Evolutionary conservation across 2,797 vertebrate species (phyloP).

Genomic region (Gymnothorax javanicus): DNA sequence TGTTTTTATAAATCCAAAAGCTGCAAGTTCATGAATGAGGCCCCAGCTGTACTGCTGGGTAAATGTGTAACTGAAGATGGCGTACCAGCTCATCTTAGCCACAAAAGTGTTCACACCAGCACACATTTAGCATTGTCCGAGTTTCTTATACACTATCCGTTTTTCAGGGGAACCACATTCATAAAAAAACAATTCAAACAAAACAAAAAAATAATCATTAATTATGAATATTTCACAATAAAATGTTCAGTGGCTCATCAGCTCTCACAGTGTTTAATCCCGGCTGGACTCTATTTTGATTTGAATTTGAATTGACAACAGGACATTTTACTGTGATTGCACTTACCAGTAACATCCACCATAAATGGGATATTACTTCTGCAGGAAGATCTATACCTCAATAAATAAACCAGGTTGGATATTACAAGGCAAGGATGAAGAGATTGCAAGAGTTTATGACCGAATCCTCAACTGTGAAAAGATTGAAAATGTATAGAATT

Average conservation of each 20-base stretch:
- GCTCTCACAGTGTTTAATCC: neutral
- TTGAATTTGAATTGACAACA: too few relatives aligned
- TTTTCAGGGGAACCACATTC: neutral
- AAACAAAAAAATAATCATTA: neutral
- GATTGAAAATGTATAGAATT: constrained; percentile 23
- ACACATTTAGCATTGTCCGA: neutral
- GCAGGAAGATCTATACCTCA: constrained; percentile 13
- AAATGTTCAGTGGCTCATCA: neutral
- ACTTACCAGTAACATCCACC: neutral
- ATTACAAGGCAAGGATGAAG: constrained; percentile 23
- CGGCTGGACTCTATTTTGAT: too few relatives aligned
- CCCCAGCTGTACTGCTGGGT: neutral
- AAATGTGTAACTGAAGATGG: neutral
- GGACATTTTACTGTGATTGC: neutral
- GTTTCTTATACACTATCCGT: neutral
- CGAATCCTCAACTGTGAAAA: constrained; percentile 33
- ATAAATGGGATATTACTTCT: constrained; percentile 7
- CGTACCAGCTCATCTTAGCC: neutral
- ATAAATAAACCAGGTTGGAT: constrained; percentile 22
- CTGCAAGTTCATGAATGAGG: too few relatives aligned
- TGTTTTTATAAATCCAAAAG: too few relatives aligned
- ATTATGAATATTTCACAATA: neutral
- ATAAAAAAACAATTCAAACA: neutral
- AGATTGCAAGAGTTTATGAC: constrained; percentile 31
- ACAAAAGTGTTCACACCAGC: neutral